phyloP scores from a whole-genome alignment of 2,113 vertebrate genomes.

The Hippocampus zosterae region DNA sequence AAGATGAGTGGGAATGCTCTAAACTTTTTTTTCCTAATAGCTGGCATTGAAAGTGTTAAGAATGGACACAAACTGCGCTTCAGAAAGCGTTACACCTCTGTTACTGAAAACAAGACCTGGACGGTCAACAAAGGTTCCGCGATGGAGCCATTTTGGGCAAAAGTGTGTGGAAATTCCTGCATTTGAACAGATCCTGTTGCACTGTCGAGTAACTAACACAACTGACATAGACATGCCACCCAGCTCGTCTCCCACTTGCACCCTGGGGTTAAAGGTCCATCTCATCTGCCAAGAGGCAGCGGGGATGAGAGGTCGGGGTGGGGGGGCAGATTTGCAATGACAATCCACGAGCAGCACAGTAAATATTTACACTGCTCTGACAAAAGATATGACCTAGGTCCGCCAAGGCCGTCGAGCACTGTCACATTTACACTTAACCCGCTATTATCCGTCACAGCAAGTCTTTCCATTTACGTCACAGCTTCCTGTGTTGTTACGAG shows the following conservation, averaged over 20 bases:
- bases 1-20: too few species aligned
- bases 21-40: too few species aligned
- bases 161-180: neutral
- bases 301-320: slow-evolving; percentile 25
- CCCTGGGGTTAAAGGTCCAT: slow-evolving; percentile 62
- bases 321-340: slow-evolving; percentile 61
- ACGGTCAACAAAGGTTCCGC: neutral
- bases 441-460: slow-evolving; percentile 5
- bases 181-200: neutral
- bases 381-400: slow-evolving; percentile 60
- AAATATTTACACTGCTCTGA: slow-evolving; percentile 69
- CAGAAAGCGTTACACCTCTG: neutral
- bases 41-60: too few species aligned
- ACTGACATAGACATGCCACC: slow-evolving; percentile 43
- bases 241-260: slow-evolving; percentile 49
- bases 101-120: neutral
- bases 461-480: neutral
- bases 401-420: slow-evolving; percentile 35
- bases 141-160: neutral
- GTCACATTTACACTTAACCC: slow-evolving; percentile 27
- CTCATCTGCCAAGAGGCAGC: slow-evolving; percentile 60
- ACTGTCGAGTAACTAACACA: slow-evolving; percentile 17
- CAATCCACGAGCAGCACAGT: slow-evolving; percentile 55
- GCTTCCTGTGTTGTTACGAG: slow-evolving; percentile 22
- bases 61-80: neutral